Percentiles rank a stretch among this genome's conserved stretches.
phyloP scores from a whole-genome alignment of 30 jellyfish, hydroid and myxozoan species.

The Turritopsis dohrnii region DNA sequence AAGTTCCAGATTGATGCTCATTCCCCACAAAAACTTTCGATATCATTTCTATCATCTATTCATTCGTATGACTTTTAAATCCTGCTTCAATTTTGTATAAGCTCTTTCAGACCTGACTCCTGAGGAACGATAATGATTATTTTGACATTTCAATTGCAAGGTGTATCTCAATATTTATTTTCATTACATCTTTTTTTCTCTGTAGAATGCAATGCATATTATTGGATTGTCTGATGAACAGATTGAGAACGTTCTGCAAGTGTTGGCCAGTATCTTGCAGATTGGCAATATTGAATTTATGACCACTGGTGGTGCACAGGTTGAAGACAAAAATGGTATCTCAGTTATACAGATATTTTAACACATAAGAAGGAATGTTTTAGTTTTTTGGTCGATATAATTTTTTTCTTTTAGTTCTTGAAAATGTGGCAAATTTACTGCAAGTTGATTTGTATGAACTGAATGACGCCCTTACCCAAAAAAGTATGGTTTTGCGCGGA shows the following conservation, averaged over 20 bases:
- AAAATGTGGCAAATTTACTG: constrained; percentile 66
- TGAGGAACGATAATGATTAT: too few species aligned
- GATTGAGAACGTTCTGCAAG: constrained; percentile 57
- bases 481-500: constrained; percentile 85
- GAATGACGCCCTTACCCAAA: constrained; percentile 82
- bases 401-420: constrained; percentile 49
- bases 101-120: too few species aligned
- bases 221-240: constrained; percentile 57
- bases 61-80: too few species aligned
- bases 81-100: too few species aligned
- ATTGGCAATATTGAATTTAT: constrained; percentile 73
- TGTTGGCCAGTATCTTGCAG: constrained; percentile 77
- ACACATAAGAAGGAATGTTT: too few species aligned
- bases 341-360: too few species aligned
- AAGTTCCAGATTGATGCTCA: too few species aligned
- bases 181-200: not conserved
- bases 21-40: too few species aligned
- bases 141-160: not conserved
- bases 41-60: too few species aligned
- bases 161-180: too few species aligned
- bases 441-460: constrained; percentile 71
- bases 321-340: constrained; percentile 65
- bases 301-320: constrained; percentile 92
- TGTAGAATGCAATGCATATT: constrained; percentile 74
- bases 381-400: not conserved